Evolutionary conservation across 2,888 invertebrate genomes (phyloP), one percentile per base, ranked within the genome.

Genomic region (Mimachlamys varia): DNA sequence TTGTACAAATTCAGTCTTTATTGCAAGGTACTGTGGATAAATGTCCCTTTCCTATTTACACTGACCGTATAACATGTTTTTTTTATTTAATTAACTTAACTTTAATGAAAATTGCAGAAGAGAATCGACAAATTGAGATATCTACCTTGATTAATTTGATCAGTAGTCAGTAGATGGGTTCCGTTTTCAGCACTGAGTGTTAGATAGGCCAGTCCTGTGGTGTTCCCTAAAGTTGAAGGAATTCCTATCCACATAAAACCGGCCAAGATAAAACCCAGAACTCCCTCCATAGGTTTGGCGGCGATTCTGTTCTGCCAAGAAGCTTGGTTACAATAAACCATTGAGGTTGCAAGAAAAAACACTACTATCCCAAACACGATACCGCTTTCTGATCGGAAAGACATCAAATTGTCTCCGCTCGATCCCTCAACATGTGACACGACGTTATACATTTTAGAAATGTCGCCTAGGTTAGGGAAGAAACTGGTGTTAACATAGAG

Each of bases 301-400:
- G 96, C 96, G 27, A 96, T 95, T 15, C 95, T 93, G 90, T 95
- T 95, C 93, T 96, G 96, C 96, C 96, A 96, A n/a, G 96, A 95
- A 22, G 96, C 96, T 90, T 95, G 94, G 76, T 95, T 95, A 92
- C 95, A 95, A 91, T 94, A 95, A 3, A 95, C 95, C 62, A 95
- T 91, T 87, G 95, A 93, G 0, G 95, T 93, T 0, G 94, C 94
- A 37, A 94, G 92, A 91, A 95, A 94, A n/a, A 95, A 89, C 0
- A 94, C 94, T 91, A 94, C 93, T 12, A 95, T 92, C 94, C 95
- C 93, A 94, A 95, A 4, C 44, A 95, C 93, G 17, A 94, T 88
- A 0, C 94, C 95, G 27, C 94, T 94, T 89, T 94, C 93, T 0
- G 95, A 94, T 91, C 93, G 92, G 92, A 95, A 95, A 3, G 95